These are phyloP conservation scores for Antigone vipio DNA, from an alignment of 2,113 vertebrate genomes.

Conservation along the genomic window DNA sequence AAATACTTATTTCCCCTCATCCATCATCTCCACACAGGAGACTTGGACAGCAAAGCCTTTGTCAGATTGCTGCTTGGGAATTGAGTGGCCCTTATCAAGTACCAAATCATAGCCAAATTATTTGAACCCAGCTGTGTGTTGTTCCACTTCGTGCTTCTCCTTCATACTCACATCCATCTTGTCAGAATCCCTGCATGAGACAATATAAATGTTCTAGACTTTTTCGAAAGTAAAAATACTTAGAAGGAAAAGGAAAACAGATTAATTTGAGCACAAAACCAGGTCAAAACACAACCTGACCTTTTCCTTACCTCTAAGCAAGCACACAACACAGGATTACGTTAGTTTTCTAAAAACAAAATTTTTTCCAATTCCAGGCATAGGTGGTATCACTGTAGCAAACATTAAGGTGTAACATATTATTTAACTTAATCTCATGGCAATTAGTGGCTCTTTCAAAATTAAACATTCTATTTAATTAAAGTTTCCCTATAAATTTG, in stretches of 20 bases:
- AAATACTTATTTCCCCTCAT: neutral
- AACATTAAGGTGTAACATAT: neutral
- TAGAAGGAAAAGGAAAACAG: neutral
- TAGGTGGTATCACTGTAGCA: neutral
- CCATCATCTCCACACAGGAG: neutral
- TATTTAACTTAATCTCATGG: neutral
- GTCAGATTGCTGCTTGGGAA: neutral
- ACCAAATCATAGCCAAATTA: neutral
- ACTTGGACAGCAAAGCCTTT: neutral
- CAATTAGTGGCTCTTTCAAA: neutral
- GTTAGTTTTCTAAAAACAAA: neutral
- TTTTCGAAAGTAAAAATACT: neutral
- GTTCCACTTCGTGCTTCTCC: neutral
- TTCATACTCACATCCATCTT: neutral
- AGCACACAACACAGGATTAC: neutral
- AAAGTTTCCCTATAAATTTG: neutral
- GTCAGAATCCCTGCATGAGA: neutral
- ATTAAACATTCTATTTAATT: neutral
- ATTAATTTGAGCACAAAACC: neutral
- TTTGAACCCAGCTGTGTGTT: neutral
- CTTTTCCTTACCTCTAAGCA: neutral
- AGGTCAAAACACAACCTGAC: neutral
- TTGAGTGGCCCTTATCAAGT: neutral
- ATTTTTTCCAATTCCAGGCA: neutral
- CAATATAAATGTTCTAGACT: neutral